Evolutionary conservation across 1,140 invertebrate species (phyloP).

Genomic region (Panulirus ornatus): DNA sequence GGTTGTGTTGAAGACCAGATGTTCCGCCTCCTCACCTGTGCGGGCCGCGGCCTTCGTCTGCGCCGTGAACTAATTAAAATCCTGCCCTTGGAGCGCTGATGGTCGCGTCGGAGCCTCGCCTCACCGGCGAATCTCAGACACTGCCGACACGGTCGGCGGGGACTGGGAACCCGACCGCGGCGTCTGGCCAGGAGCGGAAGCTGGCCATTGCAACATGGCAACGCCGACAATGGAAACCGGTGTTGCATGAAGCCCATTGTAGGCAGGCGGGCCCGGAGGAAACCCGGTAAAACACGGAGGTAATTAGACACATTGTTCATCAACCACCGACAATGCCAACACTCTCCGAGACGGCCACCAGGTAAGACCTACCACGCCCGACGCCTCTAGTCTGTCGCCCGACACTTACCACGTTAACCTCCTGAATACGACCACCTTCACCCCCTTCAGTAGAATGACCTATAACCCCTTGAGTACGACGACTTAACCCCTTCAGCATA

Average conservation of each 20-base stretch:
- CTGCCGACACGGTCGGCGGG: background rate
- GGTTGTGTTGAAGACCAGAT: no score
- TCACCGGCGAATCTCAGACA: background rate
- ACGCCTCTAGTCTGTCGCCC: background rate
- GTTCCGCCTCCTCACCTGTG: background rate
- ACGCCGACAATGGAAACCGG: constrained; percentile 28
- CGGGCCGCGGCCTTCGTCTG: background rate
- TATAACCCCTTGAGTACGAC: no score
- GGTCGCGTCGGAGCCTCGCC: background rate
- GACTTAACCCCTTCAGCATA: no score
- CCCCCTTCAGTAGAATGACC: no score
- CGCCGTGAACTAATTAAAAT: constrained; percentile 2
- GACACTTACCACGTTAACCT: no score
- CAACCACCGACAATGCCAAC: constrained; percentile 20
- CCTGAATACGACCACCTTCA: no score
- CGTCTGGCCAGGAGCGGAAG: background rate
- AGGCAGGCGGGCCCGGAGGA: constrained; percentile 21
- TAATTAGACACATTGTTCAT: constrained; percentile 54
- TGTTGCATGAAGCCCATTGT: constrained; percentile 55
- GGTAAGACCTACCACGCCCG: background rate
- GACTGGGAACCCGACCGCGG: background rate
- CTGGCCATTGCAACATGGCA: background rate
- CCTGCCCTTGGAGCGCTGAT: background rate
- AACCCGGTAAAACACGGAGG: constrained; percentile 48
- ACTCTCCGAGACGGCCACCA: constrained; percentile 13